Evolutionary conservation across 1,140 invertebrate genomes (phyloP), one percentile per base, ranked within the genome.

Genomic region (Lordiphosa clarofinis): DNA sequence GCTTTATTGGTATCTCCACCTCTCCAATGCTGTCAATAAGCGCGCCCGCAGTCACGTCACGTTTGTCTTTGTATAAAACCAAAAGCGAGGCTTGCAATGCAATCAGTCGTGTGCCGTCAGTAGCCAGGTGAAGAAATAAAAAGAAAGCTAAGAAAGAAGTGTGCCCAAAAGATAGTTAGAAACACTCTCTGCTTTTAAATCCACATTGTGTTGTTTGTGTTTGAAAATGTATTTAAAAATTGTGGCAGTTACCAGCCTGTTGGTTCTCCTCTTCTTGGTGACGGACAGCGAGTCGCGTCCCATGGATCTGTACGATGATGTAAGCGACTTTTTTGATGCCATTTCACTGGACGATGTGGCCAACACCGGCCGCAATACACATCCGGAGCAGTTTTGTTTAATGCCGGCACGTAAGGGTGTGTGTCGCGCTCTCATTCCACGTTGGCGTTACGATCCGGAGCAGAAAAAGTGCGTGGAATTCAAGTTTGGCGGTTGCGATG

Each of bases 401-500:
- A 88, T 88, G 87, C 87, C 87, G 3, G 88, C 89, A 19, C 78
- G 87, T 7, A 89, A 89, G 21, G 93, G 93, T 6, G 89, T 90
- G 49, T 94, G 93, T 63, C 84, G 90, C 8, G 93, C 92, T 3
- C 72, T 90, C 2, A 90, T 93, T 40, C 90, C 90, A 1, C 88
- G 92, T 19, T 89, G 88, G 88, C 87, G 87, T 39, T 89, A 89
- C 68, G 91, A 94, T 87, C 78, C 90, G 0, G 74, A 86, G 33
- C 89, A 89, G 38, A 90, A 91, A 35, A 87, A 89, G 53, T 94
- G 93, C 67, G 78, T 90, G 33, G 86, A 91, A 72, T 94, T 94
- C 86, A 90, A 92, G 53, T 94, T 92, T 60, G 92, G 93, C 4
- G 93, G 93, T 47, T 94, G 93, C 68, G 90, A 91, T 50, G 93